Percentiles rank a stretch among this genome's conserved stretches.
Evolutionary conservation across 2,888 invertebrate genomes (phyloP).

Genomic region (Anagyrus pseudococci): DNA sequence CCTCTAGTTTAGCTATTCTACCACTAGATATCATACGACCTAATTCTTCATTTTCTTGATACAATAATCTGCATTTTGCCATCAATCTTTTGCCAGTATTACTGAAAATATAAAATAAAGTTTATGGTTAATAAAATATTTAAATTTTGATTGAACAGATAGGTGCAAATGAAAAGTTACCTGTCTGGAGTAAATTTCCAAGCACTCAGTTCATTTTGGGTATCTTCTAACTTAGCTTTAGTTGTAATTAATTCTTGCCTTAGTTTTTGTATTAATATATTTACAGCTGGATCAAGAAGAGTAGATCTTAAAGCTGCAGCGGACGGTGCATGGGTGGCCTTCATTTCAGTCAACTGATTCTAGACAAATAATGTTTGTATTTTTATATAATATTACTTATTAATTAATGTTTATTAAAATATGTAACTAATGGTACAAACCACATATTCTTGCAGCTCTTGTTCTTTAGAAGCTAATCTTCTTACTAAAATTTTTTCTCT

Average conservation of each 20-base stretch:
- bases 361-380: no score
- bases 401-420: conserved; percentile 3
- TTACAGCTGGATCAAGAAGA: conserved; percentile 93
- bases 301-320: conserved; percentile 79
- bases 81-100: conserved; percentile 97
- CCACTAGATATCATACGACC: conserved; percentile 96
- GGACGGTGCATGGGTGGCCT: conserved; percentile 85
- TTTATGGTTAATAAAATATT: neutral
- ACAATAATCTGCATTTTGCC: conserved; percentile 93
- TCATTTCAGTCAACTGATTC: conserved; percentile 94
- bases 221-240: conserved; percentile 91
- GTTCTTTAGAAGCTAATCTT: conserved; percentile 92
- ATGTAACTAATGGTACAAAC: conserved; percentile 69
- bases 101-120: conserved; percentile 60
- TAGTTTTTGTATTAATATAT: conserved; percentile 88
- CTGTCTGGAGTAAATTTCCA: conserved; percentile 99
- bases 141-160: neutral
- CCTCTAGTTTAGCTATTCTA: conserved; percentile 92
- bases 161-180: conserved; percentile 52
- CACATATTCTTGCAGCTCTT: conserved; percentile 95
- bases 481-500: conserved; percentile 92
- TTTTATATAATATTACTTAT: conserved; percentile 17
- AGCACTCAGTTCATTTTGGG: conserved; percentile 95
- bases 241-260: conserved; percentile 89
- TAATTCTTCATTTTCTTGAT: conserved; percentile 97